Evolutionary conservation across 1,140 invertebrate species (phyloP).

Genomic region (Capitella teleta): DNA sequence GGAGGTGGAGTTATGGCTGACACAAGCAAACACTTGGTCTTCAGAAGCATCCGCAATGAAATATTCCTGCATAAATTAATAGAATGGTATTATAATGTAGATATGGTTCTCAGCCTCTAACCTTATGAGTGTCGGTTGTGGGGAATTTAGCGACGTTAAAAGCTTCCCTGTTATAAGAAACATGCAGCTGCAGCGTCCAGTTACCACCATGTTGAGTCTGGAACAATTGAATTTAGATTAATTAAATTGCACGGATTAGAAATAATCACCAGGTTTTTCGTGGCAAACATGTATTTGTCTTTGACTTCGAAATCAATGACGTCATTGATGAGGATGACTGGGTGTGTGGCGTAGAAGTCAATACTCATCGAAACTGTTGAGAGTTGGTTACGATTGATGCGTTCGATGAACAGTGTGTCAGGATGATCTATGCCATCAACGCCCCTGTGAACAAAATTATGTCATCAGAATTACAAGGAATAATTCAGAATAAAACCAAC

Average conservation of each 20-base stretch:
- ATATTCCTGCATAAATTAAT: conserved; percentile 48
- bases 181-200: conserved; percentile 57
- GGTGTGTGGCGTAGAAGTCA: conserved; percentile 37
- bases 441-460: not conserved
- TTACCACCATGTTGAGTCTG: conserved; percentile 2
- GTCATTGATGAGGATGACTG: conserved; percentile 52
- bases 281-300: conserved; percentile 75
- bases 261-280: conserved; percentile 42
- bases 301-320: conserved; percentile 71
- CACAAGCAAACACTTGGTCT: conserved; percentile 64
- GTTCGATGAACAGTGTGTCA: conserved; percentile 55
- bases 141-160: conserved; percentile 66
- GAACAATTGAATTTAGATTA: not conserved
- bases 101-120: conserved; percentile 25
- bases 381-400: conserved; percentile 49
- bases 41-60: conserved; percentile 73
- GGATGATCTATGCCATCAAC: not conserved
- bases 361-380: conserved; percentile 51
- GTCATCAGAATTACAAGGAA: too few species aligned
- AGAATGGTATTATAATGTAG: conserved; percentile 1
- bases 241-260: not conserved
- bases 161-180: conserved; percentile 59
- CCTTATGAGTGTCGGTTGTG: conserved; percentile 47
- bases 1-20: conserved; percentile 61
- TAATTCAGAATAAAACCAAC: conserved; percentile 41